phyloP scores from a whole-genome alignment of 2,888 invertebrate genomes.

The Drosophila rellima region DNA sequence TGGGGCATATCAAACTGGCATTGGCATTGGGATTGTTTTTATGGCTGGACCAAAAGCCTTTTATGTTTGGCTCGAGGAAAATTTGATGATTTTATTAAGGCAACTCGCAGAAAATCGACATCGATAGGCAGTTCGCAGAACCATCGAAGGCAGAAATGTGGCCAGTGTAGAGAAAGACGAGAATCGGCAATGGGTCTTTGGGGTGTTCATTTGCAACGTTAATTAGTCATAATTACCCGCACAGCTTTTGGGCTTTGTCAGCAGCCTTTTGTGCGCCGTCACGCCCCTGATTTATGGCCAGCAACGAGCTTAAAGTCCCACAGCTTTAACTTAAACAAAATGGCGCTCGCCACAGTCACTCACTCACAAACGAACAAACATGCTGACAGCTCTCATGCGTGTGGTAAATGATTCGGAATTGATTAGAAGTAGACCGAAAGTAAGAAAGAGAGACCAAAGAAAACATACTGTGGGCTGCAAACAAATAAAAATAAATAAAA shows the following conservation, averaged over 20 bases:
- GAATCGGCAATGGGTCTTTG: slow-evolving; percentile 23
- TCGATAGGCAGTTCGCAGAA: slow-evolving; percentile 37
- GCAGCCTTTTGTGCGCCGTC: slow-evolving; percentile 76
- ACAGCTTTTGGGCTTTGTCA: slow-evolving; percentile 76
- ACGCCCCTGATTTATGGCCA: slow-evolving; percentile 75
- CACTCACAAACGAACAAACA: slow-evolving; percentile 16
- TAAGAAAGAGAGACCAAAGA: slow-evolving; percentile 1
- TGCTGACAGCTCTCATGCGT: slow-evolving; percentile 74
- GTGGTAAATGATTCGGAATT: slow-evolving; percentile 78
- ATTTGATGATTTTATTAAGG: slow-evolving; percentile 78
- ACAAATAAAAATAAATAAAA: slow-evolving; percentile 78
- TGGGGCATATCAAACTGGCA: slow-evolving; percentile 52
- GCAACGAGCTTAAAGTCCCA: slow-evolving; percentile 63
- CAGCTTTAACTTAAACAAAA: slow-evolving; percentile 69
- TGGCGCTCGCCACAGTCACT: slow-evolving; percentile 39
- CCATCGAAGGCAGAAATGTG: background rate
- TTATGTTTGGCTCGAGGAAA: slow-evolving; percentile 68
- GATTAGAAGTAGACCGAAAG: slow-evolving; percentile 66
- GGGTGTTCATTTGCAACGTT: slow-evolving; percentile 56
- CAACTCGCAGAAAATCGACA: slow-evolving; percentile 30
- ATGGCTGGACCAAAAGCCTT: slow-evolving; percentile 70
- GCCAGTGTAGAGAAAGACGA: background rate
- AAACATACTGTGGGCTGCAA: slow-evolving; percentile 31
- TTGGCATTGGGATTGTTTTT: slow-evolving; percentile 48
- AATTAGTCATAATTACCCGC: slow-evolving; percentile 77